Evolutionary conservation across 2,888 invertebrate genomes (phyloP).

Genomic region (Sesia bembeciformis): DNA sequence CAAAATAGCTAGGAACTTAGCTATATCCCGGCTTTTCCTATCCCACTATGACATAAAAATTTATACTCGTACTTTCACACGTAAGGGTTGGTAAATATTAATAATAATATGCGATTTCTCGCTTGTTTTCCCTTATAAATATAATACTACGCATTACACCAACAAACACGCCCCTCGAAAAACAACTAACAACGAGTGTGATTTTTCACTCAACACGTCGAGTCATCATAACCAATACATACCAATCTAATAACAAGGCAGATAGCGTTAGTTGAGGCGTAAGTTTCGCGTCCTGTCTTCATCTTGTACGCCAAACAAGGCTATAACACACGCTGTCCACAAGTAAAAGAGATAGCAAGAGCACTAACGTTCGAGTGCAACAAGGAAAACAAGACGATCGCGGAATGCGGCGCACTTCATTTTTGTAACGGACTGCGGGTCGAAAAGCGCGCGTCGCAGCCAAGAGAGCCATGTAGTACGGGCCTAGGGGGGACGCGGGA

Average conservation of each 20-base stretch:
- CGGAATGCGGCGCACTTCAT: constrained; percentile 71
- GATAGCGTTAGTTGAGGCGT: constrained; percentile 13
- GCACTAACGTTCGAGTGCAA: constrained; percentile 24
- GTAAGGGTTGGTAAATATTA: too few species aligned
- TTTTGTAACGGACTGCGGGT: constrained; percentile 71
- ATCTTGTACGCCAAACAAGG: constrained; percentile 14
- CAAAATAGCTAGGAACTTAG: too few species aligned
- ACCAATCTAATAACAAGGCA: constrained; percentile 13
- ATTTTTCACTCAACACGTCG: not conserved
- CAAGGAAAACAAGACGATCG: constrained; percentile 43
- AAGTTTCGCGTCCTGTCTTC: constrained; percentile 31
- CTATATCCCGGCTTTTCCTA: too few species aligned
- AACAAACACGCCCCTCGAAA: too few species aligned
- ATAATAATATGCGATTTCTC: too few species aligned
- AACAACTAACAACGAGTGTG: not conserved
- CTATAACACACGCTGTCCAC: constrained; percentile 6
- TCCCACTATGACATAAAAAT: too few species aligned
- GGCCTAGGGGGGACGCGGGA: constrained; percentile 26
- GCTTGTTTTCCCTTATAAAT: too few species aligned
- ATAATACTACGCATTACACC: too few species aligned
- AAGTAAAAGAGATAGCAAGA: constrained; percentile 13
- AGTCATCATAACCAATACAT: not conserved
- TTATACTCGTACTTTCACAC: too few species aligned
- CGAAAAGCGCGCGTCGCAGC: constrained; percentile 58
- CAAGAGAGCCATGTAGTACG: constrained; percentile 61